Conservation (phyloP, 1,140 invertebrate genomes). For the Drosophila kepulauana region DNA sequence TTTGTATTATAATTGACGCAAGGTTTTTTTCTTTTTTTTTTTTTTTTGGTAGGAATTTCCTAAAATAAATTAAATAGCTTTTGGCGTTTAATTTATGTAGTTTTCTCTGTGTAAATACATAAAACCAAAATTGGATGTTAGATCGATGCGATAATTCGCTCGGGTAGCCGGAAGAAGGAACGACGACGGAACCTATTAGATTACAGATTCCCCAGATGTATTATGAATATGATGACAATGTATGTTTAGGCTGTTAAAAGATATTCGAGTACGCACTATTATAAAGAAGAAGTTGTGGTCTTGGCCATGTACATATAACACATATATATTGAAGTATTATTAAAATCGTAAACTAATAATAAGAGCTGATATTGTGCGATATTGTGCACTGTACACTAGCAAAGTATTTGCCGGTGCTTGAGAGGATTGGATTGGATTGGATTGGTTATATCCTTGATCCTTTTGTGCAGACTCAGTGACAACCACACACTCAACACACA, state of each 20-base stretch:
- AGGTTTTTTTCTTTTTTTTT: neutral
- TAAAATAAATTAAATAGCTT: slow-evolving; percentile 15
- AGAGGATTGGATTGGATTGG: slow-evolving; percentile 1
- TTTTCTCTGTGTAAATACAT: slow-evolving; percentile 49
- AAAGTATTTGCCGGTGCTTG: slow-evolving; percentile 41
- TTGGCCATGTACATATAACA: slow-evolving; percentile 62
- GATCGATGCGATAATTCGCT: slow-evolving; percentile 22
- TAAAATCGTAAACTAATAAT: slow-evolving; percentile 52
- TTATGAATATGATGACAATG: slow-evolving; percentile 44
- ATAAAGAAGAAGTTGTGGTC: slow-evolving; percentile 47
- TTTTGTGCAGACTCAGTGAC: slow-evolving; percentile 25
- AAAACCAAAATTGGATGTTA: slow-evolving; percentile 24
- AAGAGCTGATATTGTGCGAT: slow-evolving; percentile 17
- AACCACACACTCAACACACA: slow-evolving; percentile 15
- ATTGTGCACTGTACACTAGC: slow-evolving; percentile 27
- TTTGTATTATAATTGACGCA: slow-evolving; percentile 12
- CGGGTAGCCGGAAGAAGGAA: slow-evolving; percentile 11
- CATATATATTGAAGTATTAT: slow-evolving; percentile 77
- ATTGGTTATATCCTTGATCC: slow-evolving; percentile 1
- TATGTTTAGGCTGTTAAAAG: slow-evolving; percentile 49
- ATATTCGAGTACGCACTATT: slow-evolving; percentile 25
- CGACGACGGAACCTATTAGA: slow-evolving; percentile 5
- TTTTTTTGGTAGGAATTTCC: slow-evolving; percentile 27
- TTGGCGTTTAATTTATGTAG: slow-evolving; percentile 11
- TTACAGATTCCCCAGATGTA: slow-evolving; percentile 28